These are phyloP conservation scores for Drosophila micromelanica DNA, from an alignment of 1,140 invertebrate species.

Conservation along the genomic window DNA sequence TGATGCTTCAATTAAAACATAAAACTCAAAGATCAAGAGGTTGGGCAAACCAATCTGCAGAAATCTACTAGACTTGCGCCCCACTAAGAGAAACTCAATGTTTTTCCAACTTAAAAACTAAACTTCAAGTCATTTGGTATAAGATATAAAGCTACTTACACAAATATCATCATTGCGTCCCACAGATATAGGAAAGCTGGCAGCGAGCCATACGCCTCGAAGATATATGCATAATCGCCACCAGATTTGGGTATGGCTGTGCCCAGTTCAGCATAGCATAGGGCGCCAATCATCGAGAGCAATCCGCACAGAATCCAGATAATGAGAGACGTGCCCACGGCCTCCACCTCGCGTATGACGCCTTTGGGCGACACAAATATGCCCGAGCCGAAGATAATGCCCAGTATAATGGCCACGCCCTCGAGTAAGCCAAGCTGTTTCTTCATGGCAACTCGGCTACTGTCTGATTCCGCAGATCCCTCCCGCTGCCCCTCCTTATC, in stretches of 20 bases:
- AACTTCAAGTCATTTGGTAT: too few species aligned
- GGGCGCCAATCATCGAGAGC: constrained; percentile 93
- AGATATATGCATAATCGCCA: constrained; percentile 97
- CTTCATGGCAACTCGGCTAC: constrained; percentile 88
- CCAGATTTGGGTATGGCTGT: constrained; percentile 92
- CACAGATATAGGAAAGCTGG: constrained; percentile 97
- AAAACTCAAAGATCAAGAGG: constrained; percentile 9
- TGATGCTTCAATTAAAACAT: constrained; percentile 18
- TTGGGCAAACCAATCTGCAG: background rate
- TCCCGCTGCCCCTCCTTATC: constrained; percentile 47
- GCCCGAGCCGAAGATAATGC: constrained; percentile 95
- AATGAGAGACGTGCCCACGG: constrained; percentile 93
- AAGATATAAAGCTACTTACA: constrained; percentile 86
- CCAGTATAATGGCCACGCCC: constrained; percentile 94
- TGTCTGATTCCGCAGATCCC: constrained; percentile 72
- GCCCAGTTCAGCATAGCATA: constrained; percentile 98
- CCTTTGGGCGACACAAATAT: constrained; percentile 99
- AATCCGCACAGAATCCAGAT: constrained; percentile 95
- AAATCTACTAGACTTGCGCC: too few species aligned
- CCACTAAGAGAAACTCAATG: too few species aligned
- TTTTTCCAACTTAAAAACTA: too few species aligned
- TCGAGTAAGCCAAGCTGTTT: constrained; percentile 93
- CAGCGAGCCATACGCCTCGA: constrained; percentile 95
- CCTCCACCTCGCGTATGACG: constrained; percentile 94
- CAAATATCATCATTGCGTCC: constrained; percentile 93